Evolutionary conservation across 2,888 invertebrate species (phyloP), one percentile per base, ranked within the genome.

Genomic region (Eupeodes latifasciatus): DNA sequence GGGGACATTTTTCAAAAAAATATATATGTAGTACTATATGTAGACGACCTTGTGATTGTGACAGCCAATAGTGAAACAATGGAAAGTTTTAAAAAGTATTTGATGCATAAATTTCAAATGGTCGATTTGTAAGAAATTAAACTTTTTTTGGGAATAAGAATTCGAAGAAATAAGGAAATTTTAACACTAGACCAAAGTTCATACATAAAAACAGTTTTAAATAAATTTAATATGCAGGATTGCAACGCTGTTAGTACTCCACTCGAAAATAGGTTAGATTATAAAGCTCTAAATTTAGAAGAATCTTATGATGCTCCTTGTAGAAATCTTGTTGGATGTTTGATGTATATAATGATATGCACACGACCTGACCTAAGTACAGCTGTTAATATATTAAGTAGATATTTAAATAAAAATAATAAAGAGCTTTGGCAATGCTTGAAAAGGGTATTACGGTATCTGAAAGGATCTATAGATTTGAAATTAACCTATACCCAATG

Each of bases 161-260:
- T 90, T 61, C 19, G 81, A 44, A 88, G 89, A 74, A 64, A 64
- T 55, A 53, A 80, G 9, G 67, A 76, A 49, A 64, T 27, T 72
- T 59, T 90, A 59, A 61, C 81, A 47, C 27, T 87, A 27, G 83
- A 87, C 67, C 87, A 90, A 47, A 85, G 57, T 78, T 19, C 53
- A 67, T 90, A 89, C 55, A 82, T 90, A 36, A 87, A 90, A 78
- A 82, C 53, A 44, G 75, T 91, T 27, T 89, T 91, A 85, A 81
- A 76, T 36, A 91, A 90, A 89, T 91, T 90, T 89, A 87, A 90
- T 81, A 91, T 91, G 91, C 19, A 34, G 71, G 78, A 90, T 69
- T 91, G 90, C 78, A 90, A 90, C n/a, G 6, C 89, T 34, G 82
- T 86, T 11, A 78, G 53, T 77, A 90, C 90, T n/a, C 91, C 91